Base-by-base conservation (phyloP, 2,113 vertebrate genomes). In the Gobius niger region DNA sequence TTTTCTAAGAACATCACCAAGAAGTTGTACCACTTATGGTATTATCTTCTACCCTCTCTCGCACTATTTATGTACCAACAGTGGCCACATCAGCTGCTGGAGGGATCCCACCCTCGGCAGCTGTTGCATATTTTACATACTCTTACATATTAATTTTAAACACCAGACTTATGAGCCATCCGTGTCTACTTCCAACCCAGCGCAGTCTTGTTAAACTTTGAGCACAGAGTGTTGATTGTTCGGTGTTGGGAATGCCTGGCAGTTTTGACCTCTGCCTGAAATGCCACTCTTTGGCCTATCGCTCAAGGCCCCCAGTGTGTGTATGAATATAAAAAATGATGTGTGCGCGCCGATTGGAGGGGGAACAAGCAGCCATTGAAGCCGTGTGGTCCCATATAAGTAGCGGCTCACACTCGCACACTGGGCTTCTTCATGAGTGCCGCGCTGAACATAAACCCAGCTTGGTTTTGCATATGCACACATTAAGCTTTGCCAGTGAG, bases 281-380 rank as follows among this genome's bases (percentile, higher is more conserved):
- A 47, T 18, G 53, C 42, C 61, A 3, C n/a, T 42, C 18, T 44
- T 15, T 59, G 9, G 15, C 15, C 54, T 54, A 73, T 13, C 34
- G 51, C 57, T 64, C 14, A 63, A 15, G 24, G 52, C 47, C 52
- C 49, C 34, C 54, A 14, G 0, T n/a, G 19, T 68, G 64, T 68
- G 63, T 70, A 56, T 80, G 49, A 65, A 44, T 57, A 62, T 62
- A 41, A 62, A 62, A 41, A 47, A 18, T 62, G 24, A 70, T 69
- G 65, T 34, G 67, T 62, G 40, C 18, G 73, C 24, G 5, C 24
- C 24, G 24, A 53, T 49, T 7, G 16, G 34, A 15, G 47, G 63
- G 40, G 69, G 54, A 73, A 85, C 77, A 83, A 82, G 76, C 63
- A 60, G 16, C 75, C 74, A 82, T 85, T 86, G 80, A 88, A 67